Evolutionary conservation across 2,113 vertebrate genomes (phyloP).

Genomic region (Bos taurus): DNA sequence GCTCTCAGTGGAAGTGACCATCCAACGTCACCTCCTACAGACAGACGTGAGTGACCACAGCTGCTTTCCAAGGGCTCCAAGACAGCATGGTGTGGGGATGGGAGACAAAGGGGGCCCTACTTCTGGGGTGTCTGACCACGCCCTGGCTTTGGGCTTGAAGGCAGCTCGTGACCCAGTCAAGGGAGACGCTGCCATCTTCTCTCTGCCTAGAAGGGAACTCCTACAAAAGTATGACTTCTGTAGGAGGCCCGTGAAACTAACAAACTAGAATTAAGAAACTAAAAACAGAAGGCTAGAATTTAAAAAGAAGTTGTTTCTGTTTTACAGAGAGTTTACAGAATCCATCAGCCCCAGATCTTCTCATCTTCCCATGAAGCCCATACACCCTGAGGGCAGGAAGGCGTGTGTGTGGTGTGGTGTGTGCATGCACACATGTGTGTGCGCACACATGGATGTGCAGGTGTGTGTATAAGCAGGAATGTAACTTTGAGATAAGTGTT

Average conservation of each 20-base stretch:
- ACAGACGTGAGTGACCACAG: no score
- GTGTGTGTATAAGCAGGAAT: neutral
- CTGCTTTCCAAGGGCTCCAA: fast-evolving
- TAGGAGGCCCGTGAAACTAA: neutral
- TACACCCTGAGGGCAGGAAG: fast-evolving
- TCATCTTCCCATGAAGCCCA: neutral
- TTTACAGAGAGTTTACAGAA: neutral
- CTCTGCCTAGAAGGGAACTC: neutral
- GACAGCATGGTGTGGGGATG: fast-evolving
- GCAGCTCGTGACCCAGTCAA: neutral
- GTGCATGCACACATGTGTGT: fast-evolving
- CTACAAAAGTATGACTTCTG: no score
- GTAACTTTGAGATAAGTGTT: neutral
- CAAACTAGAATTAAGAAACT: neutral
- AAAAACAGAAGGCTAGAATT: neutral
- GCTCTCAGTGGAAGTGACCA: fast-evolving
- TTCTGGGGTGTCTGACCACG: no score
- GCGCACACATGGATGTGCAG: neutral
- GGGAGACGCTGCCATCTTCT: fast-evolving
- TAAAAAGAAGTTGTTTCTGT: neutral
- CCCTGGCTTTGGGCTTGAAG: neutral
- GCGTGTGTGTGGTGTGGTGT: fast-evolving
- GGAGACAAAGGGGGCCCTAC: neutral
- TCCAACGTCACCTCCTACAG: fast-evolving
- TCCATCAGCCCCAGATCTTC: neutral